A percentile compares a stretch with the other conserved stretches of the same genome.
phyloP scores from a whole-genome alignment of 2,113 vertebrate species.

The Origma solitaria region DNA sequence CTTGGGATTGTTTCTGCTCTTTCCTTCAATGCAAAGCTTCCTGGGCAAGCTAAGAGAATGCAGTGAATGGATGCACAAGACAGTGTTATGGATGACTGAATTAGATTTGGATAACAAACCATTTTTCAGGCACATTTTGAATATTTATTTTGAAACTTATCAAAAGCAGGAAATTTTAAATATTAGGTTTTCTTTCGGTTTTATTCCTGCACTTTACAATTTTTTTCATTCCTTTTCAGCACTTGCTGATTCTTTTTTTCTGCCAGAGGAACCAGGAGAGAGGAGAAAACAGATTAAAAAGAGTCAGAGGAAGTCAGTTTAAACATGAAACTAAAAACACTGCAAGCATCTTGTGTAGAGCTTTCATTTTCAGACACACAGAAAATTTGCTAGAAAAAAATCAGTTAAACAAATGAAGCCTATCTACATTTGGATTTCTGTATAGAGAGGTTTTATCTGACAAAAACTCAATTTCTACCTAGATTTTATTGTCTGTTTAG shows the following conservation, averaged over 20 bases:
- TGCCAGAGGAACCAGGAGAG: background rate
- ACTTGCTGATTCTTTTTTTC: background rate
- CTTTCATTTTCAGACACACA: background rate
- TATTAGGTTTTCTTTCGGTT: background rate
- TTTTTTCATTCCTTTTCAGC: background rate
- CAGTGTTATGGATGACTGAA: background rate
- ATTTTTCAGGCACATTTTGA: background rate
- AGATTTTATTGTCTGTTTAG: background rate
- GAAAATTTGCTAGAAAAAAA: background rate
- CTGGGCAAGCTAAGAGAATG: background rate
- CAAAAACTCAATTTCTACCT: background rate
- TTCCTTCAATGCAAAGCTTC: background rate
- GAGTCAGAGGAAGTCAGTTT: background rate
- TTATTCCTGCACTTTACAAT: background rate
- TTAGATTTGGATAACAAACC: background rate
- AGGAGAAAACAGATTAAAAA: background rate
- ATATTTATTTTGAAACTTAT: background rate
- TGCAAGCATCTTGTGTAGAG: background rate
- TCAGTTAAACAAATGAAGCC: background rate
- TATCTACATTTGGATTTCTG: background rate
- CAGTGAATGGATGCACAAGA: background rate
- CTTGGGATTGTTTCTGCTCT: background rate
- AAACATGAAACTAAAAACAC: background rate
- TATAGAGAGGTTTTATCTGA: background rate
- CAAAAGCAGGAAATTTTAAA: background rate